Evolutionary conservation across 2,113 vertebrate species (phyloP), one percentile per base, ranked within the genome.

Genomic region (Nettapus auritus): DNA sequence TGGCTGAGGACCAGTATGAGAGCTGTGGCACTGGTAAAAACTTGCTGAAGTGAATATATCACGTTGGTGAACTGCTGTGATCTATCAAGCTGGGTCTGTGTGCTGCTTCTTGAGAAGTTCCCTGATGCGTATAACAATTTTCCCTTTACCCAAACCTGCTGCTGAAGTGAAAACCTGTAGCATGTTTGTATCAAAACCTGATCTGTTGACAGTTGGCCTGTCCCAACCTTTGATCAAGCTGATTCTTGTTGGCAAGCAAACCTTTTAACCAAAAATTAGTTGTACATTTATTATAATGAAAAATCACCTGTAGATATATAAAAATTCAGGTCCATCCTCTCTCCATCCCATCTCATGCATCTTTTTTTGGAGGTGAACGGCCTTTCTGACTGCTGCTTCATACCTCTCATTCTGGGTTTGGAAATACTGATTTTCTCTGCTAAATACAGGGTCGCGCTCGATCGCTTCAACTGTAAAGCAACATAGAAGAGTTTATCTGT

Each of bases 351-450:
- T 92, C 62, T 94, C 91, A 1, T 40, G 59, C n/a, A 97, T 96
- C 71, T 96, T 95, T 81, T 42, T 95, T 64, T 82, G 91, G 23
- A 97, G 18, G 36, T 97, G 85, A 73, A 98, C 82, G 42, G 44
- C 91, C 53, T 77, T 98, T 82, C 28, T 91, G 73, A 98, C 4
- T 21, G 97, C 96, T 5, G 55, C 93, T 95, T 98, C 97, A 0
- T 98, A 98, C 46, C 74, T 89, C 80, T 98, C 98, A 5, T 97
- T 96, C 63, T 94, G 97, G 34, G 60, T 98, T 95, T 97, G 95
- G 96, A 98, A 98, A 66, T 98, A 97, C 76, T 80, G 74, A 22
- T 97, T 77, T 92, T 97, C 96, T 75, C 66, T 64, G 94, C 66
- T 98, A 29, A 98, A 97, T 7, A 52, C 78, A 3, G 97, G 98